Evolutionary conservation across 2,888 invertebrate genomes (phyloP), one percentile per base, ranked within the genome.

Genomic region (Ctenicera cuprea): DNA sequence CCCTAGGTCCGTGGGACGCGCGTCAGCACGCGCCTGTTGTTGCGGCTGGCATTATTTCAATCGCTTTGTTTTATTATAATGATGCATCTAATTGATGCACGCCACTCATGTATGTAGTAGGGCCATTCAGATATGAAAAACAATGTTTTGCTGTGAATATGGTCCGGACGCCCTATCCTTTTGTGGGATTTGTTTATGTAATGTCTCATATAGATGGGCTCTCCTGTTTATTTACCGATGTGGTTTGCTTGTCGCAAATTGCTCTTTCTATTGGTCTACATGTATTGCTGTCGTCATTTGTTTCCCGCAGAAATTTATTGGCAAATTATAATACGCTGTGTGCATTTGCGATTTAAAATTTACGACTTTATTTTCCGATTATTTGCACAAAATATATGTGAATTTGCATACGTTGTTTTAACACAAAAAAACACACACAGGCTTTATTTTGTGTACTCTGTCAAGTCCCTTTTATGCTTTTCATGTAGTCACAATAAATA

Each of bases 241-340:
- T 76, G 78, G 83, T 86, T 86, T 85, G 84, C 85, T 85, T 85
- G 85, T 86, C 86, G 85, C 86, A 85, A 86, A 86, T 86, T 85
- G 86, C 86, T 80, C 82, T 83, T 81, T 83, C 86, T 84, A 87
- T 87, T 85, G 87, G 85, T 83, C 83, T 85, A 86, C 86, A 87
- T 84, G 86, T 84, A 84, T 85, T 84, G 83, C 85, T 85, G 86
- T 86, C 87, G 86, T 84, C 86, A 86, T 86, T 86, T 84, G 85
- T 87, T 86, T 85, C 81, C 81, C 76, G 80, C 80, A 77, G 81
- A 65, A 85, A 86, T 86, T 86, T 86, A 86, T 85, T 81, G 84
- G 84, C 85, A 84, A 86, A 86, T 86, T 86, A 86, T 86, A 85
- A 84, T 75, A 65, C 71, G 75, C 80, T 80, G 83, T 82, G 69